Conservation (phyloP, 1,140 invertebrate genomes). For the Drosophila persimilis region DNA sequence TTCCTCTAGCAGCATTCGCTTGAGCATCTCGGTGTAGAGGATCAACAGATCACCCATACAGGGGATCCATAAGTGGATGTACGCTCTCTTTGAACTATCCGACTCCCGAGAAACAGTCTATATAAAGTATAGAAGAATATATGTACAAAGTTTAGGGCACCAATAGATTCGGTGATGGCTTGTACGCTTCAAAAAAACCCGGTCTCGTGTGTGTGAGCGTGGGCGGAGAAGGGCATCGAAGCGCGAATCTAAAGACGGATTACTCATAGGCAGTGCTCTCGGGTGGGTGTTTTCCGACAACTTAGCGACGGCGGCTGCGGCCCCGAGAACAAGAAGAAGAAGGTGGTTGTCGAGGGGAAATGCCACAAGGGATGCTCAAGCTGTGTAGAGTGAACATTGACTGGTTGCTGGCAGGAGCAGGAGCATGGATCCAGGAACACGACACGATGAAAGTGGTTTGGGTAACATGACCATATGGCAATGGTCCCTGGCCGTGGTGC, state of each 20-base stretch:
- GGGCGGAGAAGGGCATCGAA: constrained; percentile 5
- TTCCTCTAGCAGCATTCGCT: too few species aligned
- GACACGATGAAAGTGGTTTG: constrained; percentile 59
- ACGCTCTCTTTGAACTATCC: too few species aligned
- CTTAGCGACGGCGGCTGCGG: constrained; percentile 22
- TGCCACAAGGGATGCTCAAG: constrained; percentile 65
- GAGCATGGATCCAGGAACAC: constrained; percentile 40
- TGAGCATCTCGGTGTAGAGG: too few species aligned
- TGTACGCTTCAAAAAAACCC: too few species aligned
- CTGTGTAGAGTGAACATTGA: constrained; percentile 15
- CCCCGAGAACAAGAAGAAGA: constrained; percentile 28
- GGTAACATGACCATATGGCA: constrained; percentile 68
- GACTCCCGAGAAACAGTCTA: too few species aligned
- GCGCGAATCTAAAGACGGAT: constrained; percentile 43
- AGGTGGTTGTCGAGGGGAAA: constrained; percentile 33
- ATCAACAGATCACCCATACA: too few species aligned
- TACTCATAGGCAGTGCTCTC: constrained; percentile 50
- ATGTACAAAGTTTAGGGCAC: background rate
- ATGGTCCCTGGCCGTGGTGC: constrained; percentile 35
- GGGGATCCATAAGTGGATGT: too few species aligned
- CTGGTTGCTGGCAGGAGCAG: constrained; percentile 32
- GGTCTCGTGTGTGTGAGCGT: background rate
- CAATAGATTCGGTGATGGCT: background rate
- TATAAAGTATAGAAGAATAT: too few species aligned
- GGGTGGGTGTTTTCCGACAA: constrained; percentile 47